Conservation (phyloP, 2,888 invertebrate genomes). For the Chaitophorus viminalis region DNA sequence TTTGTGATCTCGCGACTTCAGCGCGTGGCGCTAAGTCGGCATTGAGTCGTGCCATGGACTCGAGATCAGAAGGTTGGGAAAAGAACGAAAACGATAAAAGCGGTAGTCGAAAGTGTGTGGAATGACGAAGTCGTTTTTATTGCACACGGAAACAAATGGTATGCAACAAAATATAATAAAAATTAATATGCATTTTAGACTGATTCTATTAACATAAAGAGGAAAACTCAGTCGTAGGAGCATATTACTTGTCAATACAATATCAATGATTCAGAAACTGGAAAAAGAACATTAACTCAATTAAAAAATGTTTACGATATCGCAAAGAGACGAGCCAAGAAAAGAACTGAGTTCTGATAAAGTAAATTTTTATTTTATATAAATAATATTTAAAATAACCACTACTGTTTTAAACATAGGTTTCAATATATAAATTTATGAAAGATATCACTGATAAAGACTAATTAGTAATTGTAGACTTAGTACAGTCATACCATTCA, state of each 20-base stretch:
- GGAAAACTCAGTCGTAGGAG: background rate
- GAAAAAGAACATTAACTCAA: background rate
- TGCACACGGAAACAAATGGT: too few species aligned
- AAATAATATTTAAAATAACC: background rate
- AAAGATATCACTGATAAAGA: background rate
- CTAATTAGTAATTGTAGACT: background rate
- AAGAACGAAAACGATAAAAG: too few species aligned
- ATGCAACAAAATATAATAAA: too few species aligned
- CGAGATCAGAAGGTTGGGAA: too few species aligned
- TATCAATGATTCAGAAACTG: background rate
- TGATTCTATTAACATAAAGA: conserved; percentile 6
- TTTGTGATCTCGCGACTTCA: too few species aligned
- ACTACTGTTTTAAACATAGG: background rate
- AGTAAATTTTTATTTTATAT: conserved; percentile 11
- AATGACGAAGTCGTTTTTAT: too few species aligned
- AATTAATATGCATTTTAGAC: conserved; percentile 12
- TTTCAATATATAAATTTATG: background rate
- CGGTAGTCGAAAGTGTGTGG: too few species aligned
- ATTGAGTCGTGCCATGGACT: too few species aligned
- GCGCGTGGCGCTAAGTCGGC: too few species aligned
- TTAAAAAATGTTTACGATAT: conserved; percentile 2
- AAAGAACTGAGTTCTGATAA: conserved; percentile 1
- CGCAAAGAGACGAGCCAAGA: conserved; percentile 5
- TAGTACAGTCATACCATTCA: background rate
- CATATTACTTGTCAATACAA: background rate